Evolutionary conservation across 1,140 invertebrate species (phyloP), one percentile per base, ranked within the genome.

Genomic region (Elymnias hypermnestra): DNA sequence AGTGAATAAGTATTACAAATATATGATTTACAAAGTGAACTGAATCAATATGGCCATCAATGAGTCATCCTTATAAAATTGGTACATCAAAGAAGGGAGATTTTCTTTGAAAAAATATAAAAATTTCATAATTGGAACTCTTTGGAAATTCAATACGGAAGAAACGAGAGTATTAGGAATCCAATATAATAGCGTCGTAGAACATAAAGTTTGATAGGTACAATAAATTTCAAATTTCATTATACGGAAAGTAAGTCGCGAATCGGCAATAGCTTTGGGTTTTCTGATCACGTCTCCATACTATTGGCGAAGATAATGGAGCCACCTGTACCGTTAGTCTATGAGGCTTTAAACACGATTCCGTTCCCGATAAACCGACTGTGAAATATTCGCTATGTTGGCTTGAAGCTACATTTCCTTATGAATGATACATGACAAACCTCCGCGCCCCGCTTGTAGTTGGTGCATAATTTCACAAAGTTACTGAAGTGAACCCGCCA

Each of bases 151-250:
- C n/a, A n/a, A n/a, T n/a, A n/a, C n/a, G n/a, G n/a, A n/a, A n/a
- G n/a, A n/a, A n/a, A n/a, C 19, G 14, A 15, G 13, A 33, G 29
- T 15, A 33, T 33, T 33, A 33, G 29, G 15, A 15, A 33, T 33
- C 29, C 15, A 33, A 74, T 70, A 74, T 70, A 74, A 74, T 63
- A 60, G 60, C 57, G 63, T 53, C 67, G 53, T 63, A 41, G 70
- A 72, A 72, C 66, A 63, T 53, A 53, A 63, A 70, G 60, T 74
- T 70, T 62, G 64, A 78, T 75, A 59, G 74, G 60, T 58, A 71
- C 69, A 76, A 78, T 79, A 79, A 79, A 79, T 83, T 83, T 78
- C 63, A 83, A 79, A 83, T 83, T 83, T 83, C 78, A 83, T 83
- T 83, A 83, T 83, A 79, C 77, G 75, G 79, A 83, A 69, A 79